Base-by-base conservation (phyloP, 2,797 vertebrate species). In the Centroberyx gerrardi region DNA sequence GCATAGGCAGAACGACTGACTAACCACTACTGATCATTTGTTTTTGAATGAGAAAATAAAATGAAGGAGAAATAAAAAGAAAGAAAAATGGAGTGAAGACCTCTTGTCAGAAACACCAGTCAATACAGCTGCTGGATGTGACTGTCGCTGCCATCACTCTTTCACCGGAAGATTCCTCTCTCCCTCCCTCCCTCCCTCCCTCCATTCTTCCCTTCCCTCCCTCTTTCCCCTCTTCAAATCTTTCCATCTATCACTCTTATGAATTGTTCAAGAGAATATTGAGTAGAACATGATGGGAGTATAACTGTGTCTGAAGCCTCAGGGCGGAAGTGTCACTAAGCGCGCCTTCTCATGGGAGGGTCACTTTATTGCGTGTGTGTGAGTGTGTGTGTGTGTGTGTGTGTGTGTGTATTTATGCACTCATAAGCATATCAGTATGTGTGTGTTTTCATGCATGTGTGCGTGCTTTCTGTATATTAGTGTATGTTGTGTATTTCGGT, bases 301-400 rank as follows among this genome's bases (percentile, higher is more conserved):
- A 74, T 70, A 80, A 76, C 78, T 69, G 46, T 9, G 78, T 78
- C 75, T 83, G 60, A 81, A 62, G 86, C 76, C 79, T 82, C 48
- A 0, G 81, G 87, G 65, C 58, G 33, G 22, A 73, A 63, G 64
- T 75, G 73, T 69, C 75, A 80, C 63, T 68, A 60, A 79, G 67
- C 36, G 5, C 51, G 48, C 69, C 53, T 48, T 66, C 62, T 69
- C 58, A 63, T 68, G 68, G 5, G 49, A 44, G 10, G 8, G 59
- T 68, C 74, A 78, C 63, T 76, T 76, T 80, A 78, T 74, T 78
- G 66, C 74, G 54, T 52, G 8, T 51, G 38, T 48, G 58, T 68
- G 61, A 64, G 52, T 53, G 5, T 78, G 33, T 4, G 48, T 46
- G 9, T 63, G 3, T 28, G 42, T 68, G 59, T 44, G 48, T 71